Conservation (phyloP, 2,113 vertebrate species). For the Vimba vimba region DNA sequence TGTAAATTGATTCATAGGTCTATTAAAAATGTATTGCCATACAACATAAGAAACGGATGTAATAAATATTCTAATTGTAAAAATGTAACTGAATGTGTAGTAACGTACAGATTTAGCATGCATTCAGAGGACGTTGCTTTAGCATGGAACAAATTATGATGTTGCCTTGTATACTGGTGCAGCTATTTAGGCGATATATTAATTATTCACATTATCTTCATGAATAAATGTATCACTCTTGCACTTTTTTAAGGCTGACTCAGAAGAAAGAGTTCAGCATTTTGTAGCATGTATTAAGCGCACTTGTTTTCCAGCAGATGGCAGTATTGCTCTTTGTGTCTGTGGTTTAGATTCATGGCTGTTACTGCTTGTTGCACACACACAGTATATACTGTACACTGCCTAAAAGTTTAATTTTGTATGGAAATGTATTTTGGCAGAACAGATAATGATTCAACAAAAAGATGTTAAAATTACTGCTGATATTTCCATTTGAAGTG, state of each 20-base stretch:
- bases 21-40: background rate
- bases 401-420: background rate
- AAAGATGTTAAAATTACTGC: no score
- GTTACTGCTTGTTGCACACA: background rate
- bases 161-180: background rate
- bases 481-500: no score
- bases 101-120: background rate
- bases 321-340: background rate
- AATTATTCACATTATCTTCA: background rate
- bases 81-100: background rate
- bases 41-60: background rate
- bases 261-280: no score
- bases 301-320: constrained; percentile 19
- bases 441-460: no score
- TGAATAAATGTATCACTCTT: background rate
- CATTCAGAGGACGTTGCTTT: background rate
- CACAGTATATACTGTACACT: background rate
- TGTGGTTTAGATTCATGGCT: background rate
- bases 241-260: background rate
- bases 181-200: background rate
- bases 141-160: background rate
- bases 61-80: no score
- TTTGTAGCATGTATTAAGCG: background rate
- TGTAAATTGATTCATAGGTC: background rate
- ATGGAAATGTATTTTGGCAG: no score